Evolutionary conservation across 2,113 vertebrate genomes (phyloP).

Genomic region (Picathartes gymnocephalus): DNA sequence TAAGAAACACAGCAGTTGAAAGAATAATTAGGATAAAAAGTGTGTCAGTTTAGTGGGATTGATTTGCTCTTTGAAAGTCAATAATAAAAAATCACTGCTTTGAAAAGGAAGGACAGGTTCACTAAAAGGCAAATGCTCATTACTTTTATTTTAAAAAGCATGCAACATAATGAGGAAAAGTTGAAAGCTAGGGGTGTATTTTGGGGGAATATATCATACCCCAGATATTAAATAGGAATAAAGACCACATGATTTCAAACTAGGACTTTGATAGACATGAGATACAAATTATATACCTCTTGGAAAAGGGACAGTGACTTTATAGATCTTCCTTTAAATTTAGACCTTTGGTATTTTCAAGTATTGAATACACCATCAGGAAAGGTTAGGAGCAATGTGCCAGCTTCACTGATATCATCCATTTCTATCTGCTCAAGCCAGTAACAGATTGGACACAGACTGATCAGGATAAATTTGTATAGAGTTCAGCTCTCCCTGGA

Average conservation of each 20-base stretch:
- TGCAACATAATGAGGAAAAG: neutral
- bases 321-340: constrained; percentile 9
- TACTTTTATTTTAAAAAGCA: neutral
- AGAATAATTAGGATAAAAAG: constrained; percentile 13
- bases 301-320: neutral
- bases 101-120: neutral
- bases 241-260: neutral
- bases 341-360: constrained; percentile 27
- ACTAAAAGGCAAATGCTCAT: neutral
- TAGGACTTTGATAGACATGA: neutral
- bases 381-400: neutral
- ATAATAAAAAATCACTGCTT: neutral
- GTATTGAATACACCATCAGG: neutral
- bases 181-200: neutral
- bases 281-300: neutral
- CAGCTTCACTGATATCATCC: neutral
- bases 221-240: neutral
- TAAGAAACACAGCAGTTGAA: neutral
- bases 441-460: constrained; percentile 22
- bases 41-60: neutral
- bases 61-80: constrained; percentile 25
- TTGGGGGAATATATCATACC: neutral
- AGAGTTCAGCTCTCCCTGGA: neutral
- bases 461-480: neutral
- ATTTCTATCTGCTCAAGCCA: constrained; percentile 18